phyloP scores from a whole-genome alignment of 2,113 vertebrate species.

The Lonchura striata region DNA sequence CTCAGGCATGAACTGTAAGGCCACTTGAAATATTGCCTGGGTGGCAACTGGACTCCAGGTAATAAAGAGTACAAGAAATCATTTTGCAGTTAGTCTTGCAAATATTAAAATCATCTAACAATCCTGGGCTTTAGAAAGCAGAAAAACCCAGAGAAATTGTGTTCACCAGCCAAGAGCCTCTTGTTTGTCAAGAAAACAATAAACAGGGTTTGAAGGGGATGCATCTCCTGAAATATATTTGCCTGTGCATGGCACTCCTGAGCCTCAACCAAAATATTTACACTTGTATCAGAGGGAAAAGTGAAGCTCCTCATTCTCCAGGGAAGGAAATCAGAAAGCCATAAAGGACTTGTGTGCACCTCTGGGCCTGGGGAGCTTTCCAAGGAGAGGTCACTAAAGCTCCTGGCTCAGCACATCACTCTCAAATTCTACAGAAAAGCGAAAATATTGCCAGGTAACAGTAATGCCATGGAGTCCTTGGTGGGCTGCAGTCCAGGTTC shows the following conservation, averaged over 20 bases:
- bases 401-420: neutral
- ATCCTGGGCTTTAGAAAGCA: constrained; percentile 61
- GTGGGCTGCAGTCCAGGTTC: neutral
- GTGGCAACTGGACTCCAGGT: neutral
- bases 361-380: neutral
- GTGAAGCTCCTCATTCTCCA: neutral
- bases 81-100: neutral
- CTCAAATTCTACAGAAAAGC: neutral
- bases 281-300: neutral
- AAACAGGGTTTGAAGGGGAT: neutral
- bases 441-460: neutral
- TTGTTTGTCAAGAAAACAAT: neutral
- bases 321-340: neutral
- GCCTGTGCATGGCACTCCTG: neutral
- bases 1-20: neutral
- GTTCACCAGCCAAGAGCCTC: neutral
- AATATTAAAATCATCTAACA: neutral
- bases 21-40: neutral
- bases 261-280: neutral
- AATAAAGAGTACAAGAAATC: neutral
- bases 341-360: neutral
- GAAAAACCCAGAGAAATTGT: constrained; percentile 69
- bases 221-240: neutral
- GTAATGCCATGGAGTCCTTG: neutral
- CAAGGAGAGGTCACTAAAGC: neutral